Conservation (phyloP, 37 sponge, comb jelly and placozoan genomes). For the Spongilla lacustris region DNA sequence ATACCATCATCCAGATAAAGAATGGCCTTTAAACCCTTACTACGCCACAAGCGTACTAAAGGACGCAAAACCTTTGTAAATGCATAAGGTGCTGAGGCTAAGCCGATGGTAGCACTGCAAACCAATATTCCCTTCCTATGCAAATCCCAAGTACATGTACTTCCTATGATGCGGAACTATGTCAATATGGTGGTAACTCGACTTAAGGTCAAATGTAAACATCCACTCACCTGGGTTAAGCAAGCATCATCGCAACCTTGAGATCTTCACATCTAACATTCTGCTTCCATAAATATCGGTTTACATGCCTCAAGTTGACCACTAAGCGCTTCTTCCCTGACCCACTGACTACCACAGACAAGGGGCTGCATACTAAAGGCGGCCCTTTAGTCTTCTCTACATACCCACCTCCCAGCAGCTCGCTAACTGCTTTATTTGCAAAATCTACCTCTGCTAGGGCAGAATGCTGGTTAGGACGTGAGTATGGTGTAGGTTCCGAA, state of each 20-base stretch:
- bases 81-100: constrained; percentile 25
- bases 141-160: constrained; percentile 33
- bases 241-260: not conserved
- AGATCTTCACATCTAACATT: constrained; percentile 41
- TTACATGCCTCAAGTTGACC: constrained; percentile 24
- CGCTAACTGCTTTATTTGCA: not conserved
- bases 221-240: constrained; percentile 12
- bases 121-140: constrained; percentile 21
- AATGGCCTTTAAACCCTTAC: too few species aligned
- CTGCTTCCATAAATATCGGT: constrained; percentile 12
- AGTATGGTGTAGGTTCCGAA: not conserved
- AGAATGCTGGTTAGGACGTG: constrained; percentile 10
- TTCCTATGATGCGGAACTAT: constrained; percentile 8
- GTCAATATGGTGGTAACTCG: constrained; percentile 41
- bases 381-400: not conserved
- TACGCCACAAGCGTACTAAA: constrained; percentile 43
- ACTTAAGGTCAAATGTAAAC: constrained; percentile 20
- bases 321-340: constrained; percentile 22
- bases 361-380: constrained; percentile 34
- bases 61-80: constrained; percentile 46
- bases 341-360: constrained; percentile 24
- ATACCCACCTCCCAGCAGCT: not conserved
- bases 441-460: not conserved
- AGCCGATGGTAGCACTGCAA: constrained; percentile 37
- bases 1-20: too few species aligned